Conservation (phyloP, 1,140 invertebrate genomes). For the Galleria mellonella region DNA sequence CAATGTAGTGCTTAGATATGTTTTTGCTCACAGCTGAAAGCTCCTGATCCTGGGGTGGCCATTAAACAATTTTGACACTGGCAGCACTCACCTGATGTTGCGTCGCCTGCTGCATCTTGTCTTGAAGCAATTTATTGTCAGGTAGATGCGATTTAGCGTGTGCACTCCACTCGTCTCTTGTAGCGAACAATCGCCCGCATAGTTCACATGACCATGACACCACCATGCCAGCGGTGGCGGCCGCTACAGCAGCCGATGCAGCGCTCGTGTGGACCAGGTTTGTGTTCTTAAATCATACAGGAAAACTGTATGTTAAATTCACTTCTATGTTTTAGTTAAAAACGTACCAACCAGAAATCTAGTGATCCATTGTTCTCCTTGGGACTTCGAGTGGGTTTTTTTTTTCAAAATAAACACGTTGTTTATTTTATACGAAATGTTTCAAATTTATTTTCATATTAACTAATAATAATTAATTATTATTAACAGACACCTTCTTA, state of each 20-base stretch:
- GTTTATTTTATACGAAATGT: too few relatives aligned
- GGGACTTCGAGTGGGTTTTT: too few relatives aligned
- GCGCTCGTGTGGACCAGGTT: slow-evolving; percentile 67
- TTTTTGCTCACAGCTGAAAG: too few relatives aligned
- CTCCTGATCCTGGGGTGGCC: too few relatives aligned
- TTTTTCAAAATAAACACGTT: too few relatives aligned
- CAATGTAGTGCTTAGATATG: too few relatives aligned
- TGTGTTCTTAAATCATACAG: slow-evolving; percentile 30
- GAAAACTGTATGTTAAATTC: not conserved
- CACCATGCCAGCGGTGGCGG: slow-evolving; percentile 67
- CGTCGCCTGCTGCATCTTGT: slow-evolving; percentile 67
- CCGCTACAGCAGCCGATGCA: slow-evolving; percentile 61
- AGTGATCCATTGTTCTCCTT: too few relatives aligned
- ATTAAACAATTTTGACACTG: too few relatives aligned
- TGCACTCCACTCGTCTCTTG: slow-evolving; percentile 83
- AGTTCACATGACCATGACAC: slow-evolving; percentile 82
- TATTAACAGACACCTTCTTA: too few relatives aligned
- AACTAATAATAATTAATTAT: too few relatives aligned
- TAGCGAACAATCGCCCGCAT: slow-evolving; percentile 80
- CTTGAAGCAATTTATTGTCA: slow-evolving; percentile 70
- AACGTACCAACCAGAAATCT: too few relatives aligned
- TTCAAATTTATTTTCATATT: too few relatives aligned
- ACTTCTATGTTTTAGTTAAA: not conserved
- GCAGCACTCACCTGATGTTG: slow-evolving; percentile 54
- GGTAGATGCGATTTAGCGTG: slow-evolving; percentile 82